Conservation (phyloP, 2,113 vertebrate species). For the Ictalurus punctatus region DNA sequence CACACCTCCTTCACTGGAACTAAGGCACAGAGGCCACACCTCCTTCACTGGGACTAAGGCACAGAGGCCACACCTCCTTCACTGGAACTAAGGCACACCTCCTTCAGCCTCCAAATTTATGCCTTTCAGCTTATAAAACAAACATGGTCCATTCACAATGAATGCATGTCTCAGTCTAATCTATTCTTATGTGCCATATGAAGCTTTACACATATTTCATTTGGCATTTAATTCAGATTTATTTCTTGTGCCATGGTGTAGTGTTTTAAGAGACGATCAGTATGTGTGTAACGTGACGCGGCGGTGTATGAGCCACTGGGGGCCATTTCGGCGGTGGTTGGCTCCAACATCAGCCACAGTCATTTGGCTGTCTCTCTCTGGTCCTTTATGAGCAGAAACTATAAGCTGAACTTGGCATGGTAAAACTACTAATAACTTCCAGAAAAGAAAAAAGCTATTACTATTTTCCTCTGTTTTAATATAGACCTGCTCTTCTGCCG, state of each 20-base stretch:
- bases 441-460: slow-evolving; percentile 46
- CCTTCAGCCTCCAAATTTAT: background rate
- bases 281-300: slow-evolving; percentile 41
- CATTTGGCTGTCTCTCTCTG: slow-evolving; percentile 47
- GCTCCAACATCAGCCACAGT: slow-evolving; percentile 36
- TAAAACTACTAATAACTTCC: slow-evolving; percentile 49
- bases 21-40: background rate
- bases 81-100: background rate
- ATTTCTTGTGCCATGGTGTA: background rate
- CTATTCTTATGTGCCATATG: background rate
- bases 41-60: background rate
- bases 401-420: slow-evolving; percentile 53
- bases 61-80: background rate
- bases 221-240: background rate
- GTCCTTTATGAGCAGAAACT: slow-evolving; percentile 47
- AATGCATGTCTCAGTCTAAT: background rate
- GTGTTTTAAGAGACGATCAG: background rate
- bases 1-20: background rate
- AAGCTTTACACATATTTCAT: background rate
- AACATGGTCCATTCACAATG: background rate
- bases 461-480: slow-evolving; percentile 41
- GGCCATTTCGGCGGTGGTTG: slow-evolving; percentile 37
- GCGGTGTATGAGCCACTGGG: slow-evolving; percentile 37
- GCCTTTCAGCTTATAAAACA: background rate
- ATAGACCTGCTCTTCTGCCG: slow-evolving; percentile 21